These are phyloP conservation scores for Pteropus alecto DNA, from an alignment of 2,113 vertebrate genomes.

Conservation along the genomic window DNA sequence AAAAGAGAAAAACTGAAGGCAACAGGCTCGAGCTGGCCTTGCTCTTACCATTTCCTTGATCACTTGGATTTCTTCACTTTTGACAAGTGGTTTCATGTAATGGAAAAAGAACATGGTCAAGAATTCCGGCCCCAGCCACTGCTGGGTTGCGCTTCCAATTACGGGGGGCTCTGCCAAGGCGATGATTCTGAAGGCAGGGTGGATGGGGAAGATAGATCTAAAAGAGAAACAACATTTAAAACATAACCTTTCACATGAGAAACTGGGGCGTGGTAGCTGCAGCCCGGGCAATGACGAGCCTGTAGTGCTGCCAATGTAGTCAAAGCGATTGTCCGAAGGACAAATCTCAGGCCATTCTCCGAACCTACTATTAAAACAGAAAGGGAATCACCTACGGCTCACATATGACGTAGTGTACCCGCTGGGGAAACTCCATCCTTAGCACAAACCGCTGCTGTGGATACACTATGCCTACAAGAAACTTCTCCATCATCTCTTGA, in stretches of 20 bases:
- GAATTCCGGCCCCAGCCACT: constrained; percentile 95
- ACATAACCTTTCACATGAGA: neutral
- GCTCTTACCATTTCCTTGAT: constrained; percentile 90
- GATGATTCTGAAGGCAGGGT: constrained; percentile 94
- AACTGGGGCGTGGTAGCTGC: neutral
- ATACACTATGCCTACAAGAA: neutral
- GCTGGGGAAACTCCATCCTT: neutral
- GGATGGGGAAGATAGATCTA: constrained; percentile 93
- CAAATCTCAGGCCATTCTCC: neutral
- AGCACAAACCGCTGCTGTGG: neutral
- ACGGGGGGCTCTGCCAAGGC: constrained; percentile 95
- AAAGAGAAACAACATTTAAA: constrained; percentile 17
- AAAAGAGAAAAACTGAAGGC: neutral
- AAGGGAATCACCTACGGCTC: neutral
- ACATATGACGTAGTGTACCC: neutral
- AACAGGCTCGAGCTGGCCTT: neutral
- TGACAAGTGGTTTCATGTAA: constrained; percentile 86
- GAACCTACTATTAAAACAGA: constrained; percentile 19
- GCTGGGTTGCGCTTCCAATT: constrained; percentile 88
- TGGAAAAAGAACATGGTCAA: constrained; percentile 97
- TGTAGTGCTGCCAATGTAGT: neutral
- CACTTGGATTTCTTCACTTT: constrained; percentile 89
- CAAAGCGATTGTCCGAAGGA: neutral
- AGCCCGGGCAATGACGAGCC: neutral
- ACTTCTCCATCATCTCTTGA: neutral